Evolutionary conservation across 2,797 vertebrate species (phyloP).

Genomic region (Chelon auratus): DNA sequence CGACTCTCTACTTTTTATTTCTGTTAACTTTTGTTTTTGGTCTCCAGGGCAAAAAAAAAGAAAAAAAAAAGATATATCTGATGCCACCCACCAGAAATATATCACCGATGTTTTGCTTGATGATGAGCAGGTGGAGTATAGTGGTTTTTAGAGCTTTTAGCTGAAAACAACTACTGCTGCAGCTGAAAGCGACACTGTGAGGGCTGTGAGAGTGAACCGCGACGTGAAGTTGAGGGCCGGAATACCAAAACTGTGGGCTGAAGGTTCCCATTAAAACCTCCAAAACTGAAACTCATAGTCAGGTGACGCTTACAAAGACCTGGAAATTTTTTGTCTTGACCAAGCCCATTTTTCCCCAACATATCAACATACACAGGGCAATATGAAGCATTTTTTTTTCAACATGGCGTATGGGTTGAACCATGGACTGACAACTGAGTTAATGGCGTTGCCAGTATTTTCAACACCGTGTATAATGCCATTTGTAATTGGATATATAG

Average conservation of each 20-base stretch:
- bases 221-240: background rate
- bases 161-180: background rate
- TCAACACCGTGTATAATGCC: no score
- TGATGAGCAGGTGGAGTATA: background rate
- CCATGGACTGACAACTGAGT: no score
- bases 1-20: background rate
- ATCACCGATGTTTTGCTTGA: background rate
- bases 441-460: no score
- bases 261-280: background rate
- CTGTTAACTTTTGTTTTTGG: background rate
- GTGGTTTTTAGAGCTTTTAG: background rate
- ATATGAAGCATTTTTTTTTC: no score
- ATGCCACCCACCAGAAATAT: constrained; percentile 1
- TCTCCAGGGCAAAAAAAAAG: background rate
- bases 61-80: background rate
- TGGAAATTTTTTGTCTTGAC: no score
- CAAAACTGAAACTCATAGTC: background rate
- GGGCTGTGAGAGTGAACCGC: background rate
- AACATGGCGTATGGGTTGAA: no score
- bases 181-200: background rate
- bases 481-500: no score
- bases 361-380: no score
- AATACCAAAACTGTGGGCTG: background rate
- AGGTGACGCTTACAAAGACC: background rate
- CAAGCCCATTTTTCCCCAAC: no score